These are phyloP conservation scores for Diadumene lineata DNA, from an alignment of 92 coral and sea anemone species.

Conservation along the genomic window DNA sequence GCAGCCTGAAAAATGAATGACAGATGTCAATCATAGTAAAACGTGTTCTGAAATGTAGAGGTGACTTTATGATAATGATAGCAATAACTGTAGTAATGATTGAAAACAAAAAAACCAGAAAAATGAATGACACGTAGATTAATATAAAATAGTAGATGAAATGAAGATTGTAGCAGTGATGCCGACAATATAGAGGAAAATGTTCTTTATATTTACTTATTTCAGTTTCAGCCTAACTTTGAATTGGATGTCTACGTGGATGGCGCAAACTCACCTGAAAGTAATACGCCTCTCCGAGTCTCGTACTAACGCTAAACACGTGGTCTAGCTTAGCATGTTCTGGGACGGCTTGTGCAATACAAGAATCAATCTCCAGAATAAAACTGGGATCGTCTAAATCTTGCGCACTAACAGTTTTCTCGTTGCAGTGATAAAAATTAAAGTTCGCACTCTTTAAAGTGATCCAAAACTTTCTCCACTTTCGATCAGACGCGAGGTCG, in stretches of 20 bases:
- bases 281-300: constrained; percentile 93
- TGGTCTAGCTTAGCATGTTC: constrained; percentile 96
- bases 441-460: constrained; percentile 76
- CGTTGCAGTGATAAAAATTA: constrained; percentile 91
- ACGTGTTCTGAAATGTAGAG: no score
- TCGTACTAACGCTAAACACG: constrained; percentile 93
- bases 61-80: neutral
- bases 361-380: constrained; percentile 81
- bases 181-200: no score
- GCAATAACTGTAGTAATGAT: neutral
- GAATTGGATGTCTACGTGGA: no score
- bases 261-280: constrained; percentile 69
- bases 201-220: no score
- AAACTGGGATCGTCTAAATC: constrained; percentile 84
- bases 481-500: constrained; percentile 82
- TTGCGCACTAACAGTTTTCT: constrained; percentile 92
- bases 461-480: constrained; percentile 99
- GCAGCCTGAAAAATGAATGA: constrained; percentile 62
- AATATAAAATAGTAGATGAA: no score
- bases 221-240: neutral
- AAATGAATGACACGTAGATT: no score
- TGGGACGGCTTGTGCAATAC: constrained; percentile 97
- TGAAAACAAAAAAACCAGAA: neutral
- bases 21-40: no score
- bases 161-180: no score